Conservation (phyloP, 2,797 vertebrate genomes). For the Liasis olivaceus region DNA sequence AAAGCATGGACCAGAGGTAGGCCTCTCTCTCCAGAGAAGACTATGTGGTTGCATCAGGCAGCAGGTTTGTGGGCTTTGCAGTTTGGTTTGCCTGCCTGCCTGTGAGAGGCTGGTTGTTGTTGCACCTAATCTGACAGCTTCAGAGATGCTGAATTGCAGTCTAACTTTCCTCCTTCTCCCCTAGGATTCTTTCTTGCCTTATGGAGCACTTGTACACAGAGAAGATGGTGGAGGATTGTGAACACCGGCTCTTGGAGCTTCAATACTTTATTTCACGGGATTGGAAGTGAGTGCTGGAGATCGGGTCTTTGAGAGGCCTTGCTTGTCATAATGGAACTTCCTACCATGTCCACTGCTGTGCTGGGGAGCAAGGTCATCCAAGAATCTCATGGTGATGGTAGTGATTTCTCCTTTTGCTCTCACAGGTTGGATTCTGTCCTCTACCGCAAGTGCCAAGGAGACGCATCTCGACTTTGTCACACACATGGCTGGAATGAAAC, state of each 20-base stretch:
- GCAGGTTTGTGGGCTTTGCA: not conserved
- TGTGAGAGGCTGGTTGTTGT: not conserved
- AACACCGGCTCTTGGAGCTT: conserved; percentile 90
- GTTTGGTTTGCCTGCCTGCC: not conserved
- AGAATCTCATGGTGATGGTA: not conserved
- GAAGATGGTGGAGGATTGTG: conserved; percentile 98
- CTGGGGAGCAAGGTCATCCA: not conserved
- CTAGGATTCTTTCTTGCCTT: conserved; percentile 94
- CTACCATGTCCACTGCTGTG: not conserved
- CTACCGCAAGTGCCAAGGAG: conserved; percentile 94
- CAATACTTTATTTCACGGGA: conserved; percentile 98
- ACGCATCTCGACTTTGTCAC: conserved; percentile 92
- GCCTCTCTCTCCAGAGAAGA: not conserved
- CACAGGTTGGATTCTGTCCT: conserved; percentile 89
- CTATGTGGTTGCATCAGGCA: not conserved
- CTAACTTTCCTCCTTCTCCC: not conserved
- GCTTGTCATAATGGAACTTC: not conserved
- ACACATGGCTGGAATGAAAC: conserved; percentile 96
- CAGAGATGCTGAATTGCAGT: not conserved
- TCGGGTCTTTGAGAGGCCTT: not conserved
- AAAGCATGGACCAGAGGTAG: not conserved
- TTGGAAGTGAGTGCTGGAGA: conserved; percentile 87
- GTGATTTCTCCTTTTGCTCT: not conserved
- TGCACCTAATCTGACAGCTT: not conserved
- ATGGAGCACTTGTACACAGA: conserved; percentile 99